Percentiles rank a stretch among this genome's conserved stretches.
Conservation (phyloP, 2,113 vertebrate species). For the Cyanoderma ruficeps region DNA sequence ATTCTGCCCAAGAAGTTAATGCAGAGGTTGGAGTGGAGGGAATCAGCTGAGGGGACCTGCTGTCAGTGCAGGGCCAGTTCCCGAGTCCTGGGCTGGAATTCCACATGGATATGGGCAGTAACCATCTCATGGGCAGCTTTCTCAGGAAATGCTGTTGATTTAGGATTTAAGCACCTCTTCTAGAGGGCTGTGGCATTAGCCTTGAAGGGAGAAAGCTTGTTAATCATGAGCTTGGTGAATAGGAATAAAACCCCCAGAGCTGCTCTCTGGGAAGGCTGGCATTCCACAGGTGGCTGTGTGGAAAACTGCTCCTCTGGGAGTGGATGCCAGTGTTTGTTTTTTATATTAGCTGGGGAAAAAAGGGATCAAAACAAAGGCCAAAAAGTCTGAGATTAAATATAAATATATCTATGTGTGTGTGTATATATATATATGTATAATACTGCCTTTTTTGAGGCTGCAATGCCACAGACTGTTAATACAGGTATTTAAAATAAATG, state of each 20-base stretch:
- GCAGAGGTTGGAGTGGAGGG: not conserved
- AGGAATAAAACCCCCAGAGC: not conserved
- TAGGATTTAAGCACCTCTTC: not conserved
- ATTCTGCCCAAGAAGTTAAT: not conserved
- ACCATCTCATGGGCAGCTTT: not conserved
- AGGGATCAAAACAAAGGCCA: not conserved
- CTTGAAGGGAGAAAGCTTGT: not conserved
- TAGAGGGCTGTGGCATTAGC: not conserved
- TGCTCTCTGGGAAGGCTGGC: not conserved
- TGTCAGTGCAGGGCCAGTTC: not conserved
- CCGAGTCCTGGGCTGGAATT: not conserved
- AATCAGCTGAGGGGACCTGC: not conserved
- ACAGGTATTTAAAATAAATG: not conserved
- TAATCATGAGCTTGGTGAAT: not conserved
- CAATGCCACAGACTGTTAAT: not conserved
- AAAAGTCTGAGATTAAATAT: not conserved
- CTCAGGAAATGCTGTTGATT: not conserved
- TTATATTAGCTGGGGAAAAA: not conserved
- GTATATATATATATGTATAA: too few relatives aligned
- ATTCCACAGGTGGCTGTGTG: not conserved
- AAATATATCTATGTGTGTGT: too few relatives aligned
- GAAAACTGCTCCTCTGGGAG: not conserved
- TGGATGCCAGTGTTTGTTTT: not conserved
- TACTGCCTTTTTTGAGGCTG: not conserved
- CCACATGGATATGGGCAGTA: not conserved